Percentiles rank a stretch among this genome's conserved stretches.
These are phyloP conservation scores for Drosophila meridiana DNA, from an alignment of 2,888 invertebrate species.

Conservation along the genomic window DNA sequence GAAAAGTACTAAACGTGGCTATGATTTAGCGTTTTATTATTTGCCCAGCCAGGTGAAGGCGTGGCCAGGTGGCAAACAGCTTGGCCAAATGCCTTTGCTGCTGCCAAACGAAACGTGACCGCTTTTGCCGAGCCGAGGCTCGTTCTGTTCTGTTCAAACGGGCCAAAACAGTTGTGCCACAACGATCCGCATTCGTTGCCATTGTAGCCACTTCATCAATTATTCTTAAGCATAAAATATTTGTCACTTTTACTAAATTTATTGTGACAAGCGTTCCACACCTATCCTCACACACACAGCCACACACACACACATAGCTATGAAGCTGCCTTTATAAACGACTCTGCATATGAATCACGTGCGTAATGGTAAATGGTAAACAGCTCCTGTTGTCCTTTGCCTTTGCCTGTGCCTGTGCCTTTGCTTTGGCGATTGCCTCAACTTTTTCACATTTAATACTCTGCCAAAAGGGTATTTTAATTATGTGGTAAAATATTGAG, in stretches of 20 bases:
- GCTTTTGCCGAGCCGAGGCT: constrained; percentile 34
- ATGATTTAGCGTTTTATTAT: constrained; percentile 80
- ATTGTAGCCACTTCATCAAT: constrained; percentile 80
- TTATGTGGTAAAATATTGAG: background rate
- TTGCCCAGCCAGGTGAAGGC: constrained; percentile 42
- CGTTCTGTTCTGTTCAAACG: constrained; percentile 12
- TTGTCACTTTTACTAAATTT: constrained; percentile 82
- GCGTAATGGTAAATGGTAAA: constrained; percentile 76
- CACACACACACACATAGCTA: background rate
- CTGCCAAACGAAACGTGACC: constrained; percentile 62
- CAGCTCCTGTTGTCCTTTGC: constrained; percentile 39
- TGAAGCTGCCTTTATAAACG: constrained; percentile 57
- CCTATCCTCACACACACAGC: constrained; percentile 32
- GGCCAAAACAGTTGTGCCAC: constrained; percentile 28
- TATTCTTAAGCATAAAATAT: constrained; percentile 82
- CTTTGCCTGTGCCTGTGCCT: background rate
- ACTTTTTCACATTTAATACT: constrained; percentile 3
- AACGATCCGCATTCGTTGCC: constrained; percentile 20
- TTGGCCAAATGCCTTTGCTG: constrained; percentile 30
- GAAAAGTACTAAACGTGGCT: constrained; percentile 78
- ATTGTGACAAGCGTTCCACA: constrained; percentile 74
- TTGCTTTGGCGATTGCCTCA: background rate
- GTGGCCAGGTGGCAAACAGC: constrained; percentile 18
- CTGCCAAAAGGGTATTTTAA: constrained; percentile 4
- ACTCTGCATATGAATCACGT: constrained; percentile 77